Evolutionary conservation across 2,888 invertebrate species (phyloP).

Genomic region (Tricholauxania praeusta): DNA sequence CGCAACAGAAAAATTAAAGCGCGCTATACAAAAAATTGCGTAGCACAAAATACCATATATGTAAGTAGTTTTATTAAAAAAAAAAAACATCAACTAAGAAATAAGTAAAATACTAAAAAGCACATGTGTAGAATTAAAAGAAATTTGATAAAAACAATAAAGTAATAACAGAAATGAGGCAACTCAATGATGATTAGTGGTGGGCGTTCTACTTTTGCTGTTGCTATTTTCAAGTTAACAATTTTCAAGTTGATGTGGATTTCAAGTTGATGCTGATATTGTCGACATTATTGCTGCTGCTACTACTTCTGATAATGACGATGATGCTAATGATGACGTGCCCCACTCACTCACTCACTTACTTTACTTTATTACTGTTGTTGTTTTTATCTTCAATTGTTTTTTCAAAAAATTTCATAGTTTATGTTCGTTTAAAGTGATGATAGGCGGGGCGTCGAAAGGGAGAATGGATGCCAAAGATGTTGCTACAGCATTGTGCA

Average conservation of each 20-base stretch:
- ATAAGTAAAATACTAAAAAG: not conserved
- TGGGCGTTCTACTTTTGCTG: constrained; percentile 6
- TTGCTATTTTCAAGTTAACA: not conserved
- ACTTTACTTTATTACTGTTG: constrained; percentile 30
- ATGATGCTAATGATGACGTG: not conserved
- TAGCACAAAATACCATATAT: not conserved
- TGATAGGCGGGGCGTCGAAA: not conserved
- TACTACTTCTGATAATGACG: not conserved
- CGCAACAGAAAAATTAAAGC: not conserved
- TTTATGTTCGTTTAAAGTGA: not conserved
- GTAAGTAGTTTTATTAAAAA: too few relatives aligned
- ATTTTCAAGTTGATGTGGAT: constrained; percentile 15
- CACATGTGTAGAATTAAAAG: not conserved
- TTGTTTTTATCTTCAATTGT: constrained; percentile 32
- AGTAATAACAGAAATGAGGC: not conserved
- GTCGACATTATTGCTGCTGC: constrained; percentile 9
- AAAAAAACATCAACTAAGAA: constrained; percentile 9
- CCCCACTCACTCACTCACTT: not conserved
- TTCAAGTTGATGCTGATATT: not conserved
- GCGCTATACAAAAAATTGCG: constrained; percentile 17
- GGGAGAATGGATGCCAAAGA: not conserved
- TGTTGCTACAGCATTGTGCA: not conserved
- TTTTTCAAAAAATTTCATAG: not conserved
- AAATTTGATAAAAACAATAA: too few relatives aligned
- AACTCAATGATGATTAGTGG: constrained; percentile 15